phyloP scores from a whole-genome alignment of 1,140 invertebrate genomes.

The Atopsyche davidsoni region DNA sequence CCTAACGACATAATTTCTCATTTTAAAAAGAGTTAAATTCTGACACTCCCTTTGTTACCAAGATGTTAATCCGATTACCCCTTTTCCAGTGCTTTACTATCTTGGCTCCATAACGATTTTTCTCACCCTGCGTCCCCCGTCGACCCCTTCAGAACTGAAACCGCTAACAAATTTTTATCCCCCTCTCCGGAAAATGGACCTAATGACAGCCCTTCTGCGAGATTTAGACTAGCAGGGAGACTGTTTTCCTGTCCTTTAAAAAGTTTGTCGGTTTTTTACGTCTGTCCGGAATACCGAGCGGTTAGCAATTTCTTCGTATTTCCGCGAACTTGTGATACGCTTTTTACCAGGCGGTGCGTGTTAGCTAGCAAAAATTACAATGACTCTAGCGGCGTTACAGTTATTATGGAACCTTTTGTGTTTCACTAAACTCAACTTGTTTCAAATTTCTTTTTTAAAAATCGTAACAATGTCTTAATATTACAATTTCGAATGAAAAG shows the following conservation, averaged over 20 bases:
- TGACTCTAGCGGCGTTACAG: too few species aligned
- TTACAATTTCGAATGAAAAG: too few species aligned
- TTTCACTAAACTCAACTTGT: too few species aligned
- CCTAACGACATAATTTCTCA: constrained; percentile 6
- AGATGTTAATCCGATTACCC: constrained; percentile 26
- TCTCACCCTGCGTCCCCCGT: constrained; percentile 1
- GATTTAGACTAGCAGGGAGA: constrained; percentile 13
- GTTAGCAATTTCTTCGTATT: constrained; percentile 2
- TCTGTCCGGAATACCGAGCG: not conserved
- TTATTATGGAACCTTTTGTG: too few species aligned
- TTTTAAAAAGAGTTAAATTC: constrained; percentile 8
- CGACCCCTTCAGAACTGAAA: constrained; percentile 11
- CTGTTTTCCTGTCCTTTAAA: constrained; percentile 21
- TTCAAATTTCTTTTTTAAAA: too few species aligned
- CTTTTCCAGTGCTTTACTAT: constrained; percentile 14
- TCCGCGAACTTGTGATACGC: not conserved
- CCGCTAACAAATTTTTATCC: constrained; percentile 26
- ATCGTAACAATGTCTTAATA: too few species aligned
- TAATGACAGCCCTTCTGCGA: constrained; percentile 25
- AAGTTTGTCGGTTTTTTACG: constrained; percentile 8
- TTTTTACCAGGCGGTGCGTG: not conserved
- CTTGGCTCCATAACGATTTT: constrained; percentile 23
- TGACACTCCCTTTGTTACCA: constrained; percentile 19
- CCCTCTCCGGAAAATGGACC: constrained; percentile 18
- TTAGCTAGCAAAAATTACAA: too few species aligned